Evolutionary conservation across 2,888 invertebrate genomes (phyloP), one percentile per base, ranked within the genome.

Genomic region (Ophioninae sp.): DNA sequence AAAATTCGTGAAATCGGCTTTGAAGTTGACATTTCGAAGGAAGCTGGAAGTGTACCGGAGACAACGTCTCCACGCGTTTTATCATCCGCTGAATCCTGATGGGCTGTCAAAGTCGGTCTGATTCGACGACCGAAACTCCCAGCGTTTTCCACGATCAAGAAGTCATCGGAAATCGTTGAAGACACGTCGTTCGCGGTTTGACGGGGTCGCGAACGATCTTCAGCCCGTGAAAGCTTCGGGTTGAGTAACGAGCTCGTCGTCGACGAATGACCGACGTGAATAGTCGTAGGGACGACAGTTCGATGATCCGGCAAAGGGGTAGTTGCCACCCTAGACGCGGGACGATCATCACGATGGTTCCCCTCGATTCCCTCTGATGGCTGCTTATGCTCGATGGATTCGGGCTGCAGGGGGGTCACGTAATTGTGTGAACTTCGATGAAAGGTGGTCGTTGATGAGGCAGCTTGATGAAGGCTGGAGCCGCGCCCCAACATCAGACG

Each of bases 111-210:
- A 17, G n/a, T 8, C 69, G 70, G 78, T 59, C 82, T 85, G 62
- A 74, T 79, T 72, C 56, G 79, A 69, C 80, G 86, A 2, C 90
- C 89, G 56, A 89, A 90, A 68, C 85, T 88, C 6, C 89, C 89
- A 21, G 87, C 85, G 7, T 88, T 89, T 67, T 88, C 85, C 1
- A 88, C 80, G 17, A 86, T 62, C 57, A 88, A 79, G 57, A 88
- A 83, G 23, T 89, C 88, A 37, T 90, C 89, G 57, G 85, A 79
- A 70, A 87, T 78, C 20, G 85, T 84, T 59, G 85, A 83, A 20
- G 79, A 85, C 30, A 85, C 69, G n/a, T 84, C 65, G 39, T 84
- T 82, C 6, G 70, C 30, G 10, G 23, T 20, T 79, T 85, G 59
- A 3, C 82, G 50, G 44, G 64, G 41, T 64, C 61, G 39, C 8